These are phyloP conservation scores for Frieseomelitta varia DNA, from an alignment of 1,140 invertebrate genomes.

Conservation along the genomic window DNA sequence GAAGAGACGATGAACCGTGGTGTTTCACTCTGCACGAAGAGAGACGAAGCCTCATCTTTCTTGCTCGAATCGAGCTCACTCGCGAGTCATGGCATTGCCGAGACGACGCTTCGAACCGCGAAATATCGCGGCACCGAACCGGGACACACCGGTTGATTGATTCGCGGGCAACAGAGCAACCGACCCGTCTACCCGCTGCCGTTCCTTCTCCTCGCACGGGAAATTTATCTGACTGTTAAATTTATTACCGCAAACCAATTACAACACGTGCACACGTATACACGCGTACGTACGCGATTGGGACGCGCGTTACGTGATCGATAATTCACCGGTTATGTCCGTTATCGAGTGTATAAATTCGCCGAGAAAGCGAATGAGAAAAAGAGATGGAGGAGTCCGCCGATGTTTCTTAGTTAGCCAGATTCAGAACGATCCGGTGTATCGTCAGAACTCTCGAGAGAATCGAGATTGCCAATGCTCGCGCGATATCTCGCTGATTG, in stretches of 20 bases:
- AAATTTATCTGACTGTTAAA: slow-evolving; percentile 35
- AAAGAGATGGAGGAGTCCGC: no score
- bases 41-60: no score
- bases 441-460: not conserved
- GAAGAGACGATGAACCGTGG: not conserved
- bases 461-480: not conserved
- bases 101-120: not conserved
- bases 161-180: slow-evolving; percentile 10
- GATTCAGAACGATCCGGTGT: not conserved
- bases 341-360: slow-evolving; percentile 45
- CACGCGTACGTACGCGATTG: not conserved
- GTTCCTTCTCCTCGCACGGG: not conserved
- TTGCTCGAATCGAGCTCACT: not conserved
- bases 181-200: not conserved
- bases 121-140: slow-evolving; percentile 13
- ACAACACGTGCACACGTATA: slow-evolving; percentile 13
- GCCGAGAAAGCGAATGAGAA: not conserved
- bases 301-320: slow-evolving; percentile 46
- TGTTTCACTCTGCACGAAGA: no score
- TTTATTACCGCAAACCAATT: slow-evolving; percentile 47
- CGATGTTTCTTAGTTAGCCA: slow-evolving; percentile 20
- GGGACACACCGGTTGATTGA: slow-evolving; percentile 20
- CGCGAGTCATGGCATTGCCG: not conserved
- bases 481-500: slow-evolving; percentile 23
- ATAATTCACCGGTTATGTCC: slow-evolving; percentile 17